Evolutionary conservation across 2,113 vertebrate genomes (phyloP).

Genomic region (Phasianus colchicus): DNA sequence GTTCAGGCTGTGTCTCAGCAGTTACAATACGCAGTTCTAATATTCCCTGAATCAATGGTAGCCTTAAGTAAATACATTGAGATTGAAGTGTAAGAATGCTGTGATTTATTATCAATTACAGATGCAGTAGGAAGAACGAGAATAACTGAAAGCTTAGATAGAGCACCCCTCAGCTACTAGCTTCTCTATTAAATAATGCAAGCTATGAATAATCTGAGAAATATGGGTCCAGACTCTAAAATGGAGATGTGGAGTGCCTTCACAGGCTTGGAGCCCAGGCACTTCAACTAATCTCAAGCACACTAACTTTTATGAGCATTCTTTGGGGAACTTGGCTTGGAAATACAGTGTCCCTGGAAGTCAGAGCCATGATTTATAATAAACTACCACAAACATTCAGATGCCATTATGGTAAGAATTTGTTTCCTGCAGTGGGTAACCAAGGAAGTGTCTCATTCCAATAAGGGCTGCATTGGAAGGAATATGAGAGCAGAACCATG

Average conservation of each 20-base stretch:
- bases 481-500: not conserved
- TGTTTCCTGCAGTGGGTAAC: constrained; percentile 10
- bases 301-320: not conserved
- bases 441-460: not conserved
- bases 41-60: not conserved
- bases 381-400: constrained; percentile 8
- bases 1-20: too few species aligned
- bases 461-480: not conserved
- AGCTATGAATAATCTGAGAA: not conserved
- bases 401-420: not conserved
- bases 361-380: not conserved
- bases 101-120: not conserved
- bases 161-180: not conserved
- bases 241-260: not conserved
- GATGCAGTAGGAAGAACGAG: not conserved
- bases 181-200: not conserved
- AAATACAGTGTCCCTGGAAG: not conserved
- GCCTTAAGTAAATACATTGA: not conserved
- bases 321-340: constrained; percentile 8
- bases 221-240: not conserved
- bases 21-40: not conserved
- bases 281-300: not conserved
- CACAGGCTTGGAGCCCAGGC: not conserved
- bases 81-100: not conserved
- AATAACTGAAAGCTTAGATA: not conserved